A percentile compares a stretch with the other conserved stretches of the same genome.
These are phyloP conservation scores for Schmidtea mediterranea DNA, from an alignment of 1,140 invertebrate genomes.

Conservation along the genomic window DNA sequence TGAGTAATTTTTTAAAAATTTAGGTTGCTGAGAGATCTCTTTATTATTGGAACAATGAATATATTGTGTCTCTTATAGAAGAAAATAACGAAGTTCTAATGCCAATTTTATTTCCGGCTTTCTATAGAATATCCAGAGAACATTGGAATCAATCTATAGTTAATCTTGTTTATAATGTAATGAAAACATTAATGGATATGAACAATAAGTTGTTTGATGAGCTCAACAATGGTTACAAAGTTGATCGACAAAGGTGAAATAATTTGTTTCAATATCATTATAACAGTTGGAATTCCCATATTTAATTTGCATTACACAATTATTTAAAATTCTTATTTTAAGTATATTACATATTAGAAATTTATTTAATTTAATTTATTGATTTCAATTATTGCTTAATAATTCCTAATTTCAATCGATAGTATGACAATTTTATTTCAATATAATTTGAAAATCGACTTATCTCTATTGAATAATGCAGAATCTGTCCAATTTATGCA, in stretches of 20 bases:
- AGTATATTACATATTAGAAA: not conserved
- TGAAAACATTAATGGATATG: slow-evolving; percentile 8
- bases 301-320: not conserved
- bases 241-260: slow-evolving; percentile 17
- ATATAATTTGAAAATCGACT: too few relatives aligned
- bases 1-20: too few relatives aligned
- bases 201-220: slow-evolving; percentile 6
- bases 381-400: not conserved
- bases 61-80: slow-evolving; percentile 31
- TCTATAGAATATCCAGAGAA: slow-evolving; percentile 45
- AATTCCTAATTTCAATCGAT: too few relatives aligned
- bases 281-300: not conserved
- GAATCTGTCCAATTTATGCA: too few relatives aligned
- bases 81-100: slow-evolving; percentile 27
- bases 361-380: too few relatives aligned
- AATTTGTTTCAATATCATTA: not conserved
- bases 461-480: too few relatives aligned
- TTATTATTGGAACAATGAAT: slow-evolving; percentile 35
- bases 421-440: too few relatives aligned
- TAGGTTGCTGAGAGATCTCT: slow-evolving; percentile 32
- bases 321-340: not conserved
- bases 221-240: slow-evolving; percentile 17
- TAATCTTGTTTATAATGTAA: slow-evolving; percentile 6
- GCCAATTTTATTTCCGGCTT: slow-evolving; percentile 64
- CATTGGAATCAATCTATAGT: slow-evolving; percentile 8